Evolutionary conservation across 2,113 vertebrate species (phyloP).

Genomic region (Paralichthys olivaceus): DNA sequence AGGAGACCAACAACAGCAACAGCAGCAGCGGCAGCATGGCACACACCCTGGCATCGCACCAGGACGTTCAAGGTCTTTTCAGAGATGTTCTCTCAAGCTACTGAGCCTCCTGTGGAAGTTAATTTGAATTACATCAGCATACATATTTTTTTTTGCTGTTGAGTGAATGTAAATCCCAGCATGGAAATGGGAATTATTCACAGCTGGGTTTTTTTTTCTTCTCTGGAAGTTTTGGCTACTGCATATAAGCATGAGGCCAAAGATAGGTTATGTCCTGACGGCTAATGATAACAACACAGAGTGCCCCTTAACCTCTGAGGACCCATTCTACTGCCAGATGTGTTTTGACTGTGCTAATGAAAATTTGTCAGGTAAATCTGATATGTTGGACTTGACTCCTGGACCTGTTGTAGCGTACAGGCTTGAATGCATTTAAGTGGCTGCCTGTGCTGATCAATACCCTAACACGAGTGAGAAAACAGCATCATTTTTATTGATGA

Average conservation of each 20-base stretch:
- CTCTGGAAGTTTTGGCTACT: conserved; percentile 60
- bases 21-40: conserved; percentile 36
- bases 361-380: conserved; percentile 67
- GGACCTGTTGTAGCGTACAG: conserved; percentile 15
- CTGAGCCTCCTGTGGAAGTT: conserved; percentile 40
- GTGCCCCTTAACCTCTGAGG: conserved; percentile 47
- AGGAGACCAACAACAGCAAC: conserved; percentile 41
- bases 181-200: conserved; percentile 69
- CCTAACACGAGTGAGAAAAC: conserved; percentile 53
- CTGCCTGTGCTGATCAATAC: conserved; percentile 61
- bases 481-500: conserved; percentile 67
- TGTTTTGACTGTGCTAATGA: conserved; percentile 73
- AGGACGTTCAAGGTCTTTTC: conserved; percentile 45
- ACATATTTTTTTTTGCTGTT: conserved; percentile 10
- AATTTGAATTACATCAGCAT: conserved; percentile 61
- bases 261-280: conserved; percentile 67
- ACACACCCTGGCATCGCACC: conserved; percentile 38
- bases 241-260: conserved; percentile 53
- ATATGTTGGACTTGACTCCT: conserved; percentile 49
- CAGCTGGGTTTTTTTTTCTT: conserved; percentile 61
- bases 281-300: conserved; percentile 73
- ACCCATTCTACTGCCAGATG: conserved; percentile 55
- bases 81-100: conserved; percentile 30
- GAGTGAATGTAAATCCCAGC: conserved; percentile 58
- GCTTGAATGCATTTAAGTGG: conserved; percentile 45